Base-by-base conservation (phyloP, 2,113 vertebrate genomes). In the Erpornis zantholeuca region DNA sequence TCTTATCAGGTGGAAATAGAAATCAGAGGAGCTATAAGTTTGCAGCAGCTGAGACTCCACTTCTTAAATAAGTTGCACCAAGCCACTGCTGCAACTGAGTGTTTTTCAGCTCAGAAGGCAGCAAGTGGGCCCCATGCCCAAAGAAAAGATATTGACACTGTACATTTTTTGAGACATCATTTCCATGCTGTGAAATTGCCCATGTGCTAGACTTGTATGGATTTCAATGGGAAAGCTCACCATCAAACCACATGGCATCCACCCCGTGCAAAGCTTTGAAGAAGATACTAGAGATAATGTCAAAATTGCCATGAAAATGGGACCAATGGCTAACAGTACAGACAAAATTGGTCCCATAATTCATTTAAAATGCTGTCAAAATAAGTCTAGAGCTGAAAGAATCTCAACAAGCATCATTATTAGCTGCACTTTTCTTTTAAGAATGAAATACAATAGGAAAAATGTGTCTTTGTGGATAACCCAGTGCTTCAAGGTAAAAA, bases 1-100 rank as follows among this genome's bases (percentile, higher is more conserved):
- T 95, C 95, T 94, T 75, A 80, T 92, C 93, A 93, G 88, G 93
- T 96, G 68, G 79, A 96, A 95, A 89, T n/a, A 90, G 63, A 96
- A 94, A 95, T 88, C 93, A 96, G 78, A 54, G 60, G 63, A 92
- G 63, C 63, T 94, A 5, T 86, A 88, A 52, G 80, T 44, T 64
- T 69, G 71, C 22, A 80, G 68, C 81, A 89, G 87, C 95, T 94
- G 82, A 94, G 71, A 86, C 33, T 66, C 63, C 35, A 49, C 45
- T 92, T 47, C 42, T 92, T 70, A 86, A 96, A 87, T 82, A 85
- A 86, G 45, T 76, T 89, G 53, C 65, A 87, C 36, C 89, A 82
- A 84, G 42, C 61, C 40, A 68, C 52, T 80, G 87, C 76, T 93
- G 78, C 71, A 86, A 92, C 82, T 92, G 60, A 94, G 45, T 3